Conservation (phyloP, 2,888 invertebrate species). For the Stenodera caucasica region DNA sequence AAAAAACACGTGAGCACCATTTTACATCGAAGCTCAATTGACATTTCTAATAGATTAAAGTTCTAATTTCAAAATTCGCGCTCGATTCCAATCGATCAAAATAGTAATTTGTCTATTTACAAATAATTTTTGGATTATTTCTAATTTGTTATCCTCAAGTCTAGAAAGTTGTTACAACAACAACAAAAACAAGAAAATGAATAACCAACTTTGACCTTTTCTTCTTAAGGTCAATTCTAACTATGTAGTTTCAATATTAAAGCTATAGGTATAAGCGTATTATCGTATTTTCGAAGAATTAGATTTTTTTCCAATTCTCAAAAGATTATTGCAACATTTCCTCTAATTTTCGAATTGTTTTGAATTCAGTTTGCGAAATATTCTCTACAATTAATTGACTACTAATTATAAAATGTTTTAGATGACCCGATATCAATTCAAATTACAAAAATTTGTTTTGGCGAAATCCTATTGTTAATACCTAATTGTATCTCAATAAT, state of each 20-base stretch:
- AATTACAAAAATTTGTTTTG: neutral
- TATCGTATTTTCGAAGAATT: neutral
- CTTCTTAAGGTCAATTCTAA: neutral
- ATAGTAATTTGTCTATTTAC: no score
- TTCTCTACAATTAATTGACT: no score
- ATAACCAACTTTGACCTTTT: neutral
- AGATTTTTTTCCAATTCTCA: no score
- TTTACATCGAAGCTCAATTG: conserved; percentile 10
- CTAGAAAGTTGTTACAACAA: conserved; percentile 5
- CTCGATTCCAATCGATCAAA: no score
- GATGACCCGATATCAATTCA: neutral
- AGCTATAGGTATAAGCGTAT: neutral
- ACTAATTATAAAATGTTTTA: no score
- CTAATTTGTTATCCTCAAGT: neutral
- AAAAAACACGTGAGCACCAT: conserved; percentile 18
- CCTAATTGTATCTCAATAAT: neutral
- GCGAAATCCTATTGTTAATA: neutral
- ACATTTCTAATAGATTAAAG: no score
- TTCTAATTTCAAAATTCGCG: no score
- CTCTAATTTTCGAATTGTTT: no score
- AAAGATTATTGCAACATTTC: neutral
- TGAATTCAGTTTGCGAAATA: no score
- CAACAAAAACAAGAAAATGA: neutral
- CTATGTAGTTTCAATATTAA: neutral
- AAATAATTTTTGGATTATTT: no score